Conservation (phyloP, 2,113 vertebrate genomes). For the Periophthalmus modestus region DNA sequence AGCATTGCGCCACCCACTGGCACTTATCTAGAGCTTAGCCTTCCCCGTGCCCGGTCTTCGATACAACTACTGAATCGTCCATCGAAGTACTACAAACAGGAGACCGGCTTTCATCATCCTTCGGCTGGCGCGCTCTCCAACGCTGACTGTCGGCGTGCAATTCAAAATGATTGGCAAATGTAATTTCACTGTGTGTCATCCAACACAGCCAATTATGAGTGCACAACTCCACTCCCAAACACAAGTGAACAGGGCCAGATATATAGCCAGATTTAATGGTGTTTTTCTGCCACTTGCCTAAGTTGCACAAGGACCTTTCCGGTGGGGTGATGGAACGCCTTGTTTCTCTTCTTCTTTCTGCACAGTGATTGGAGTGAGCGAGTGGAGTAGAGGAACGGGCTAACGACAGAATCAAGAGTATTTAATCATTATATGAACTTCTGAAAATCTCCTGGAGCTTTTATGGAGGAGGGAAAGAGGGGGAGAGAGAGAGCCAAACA, state of each 20-base stretch:
- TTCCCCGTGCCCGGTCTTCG: slow-evolving; percentile 22
- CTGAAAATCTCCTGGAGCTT: slow-evolving; percentile 33
- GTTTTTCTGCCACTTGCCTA: slow-evolving; percentile 77
- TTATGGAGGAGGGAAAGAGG: slow-evolving; percentile 31
- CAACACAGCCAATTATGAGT: slow-evolving; percentile 78
- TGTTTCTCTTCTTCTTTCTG: too few relatives aligned
- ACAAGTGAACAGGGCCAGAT: slow-evolving; percentile 78
- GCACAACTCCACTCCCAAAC: slow-evolving; percentile 67
- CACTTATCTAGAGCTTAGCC: too few relatives aligned
- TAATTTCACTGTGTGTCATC: slow-evolving; percentile 76
- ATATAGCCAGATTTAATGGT: slow-evolving; percentile 80
- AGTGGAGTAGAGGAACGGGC: slow-evolving; percentile 43
- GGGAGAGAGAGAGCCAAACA: too few relatives aligned
- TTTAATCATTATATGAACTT: slow-evolving; percentile 61
- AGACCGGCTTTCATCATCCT: slow-evolving; percentile 59
- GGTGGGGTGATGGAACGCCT: slow-evolving; percentile 55
- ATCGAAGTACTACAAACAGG: slow-evolving; percentile 61
- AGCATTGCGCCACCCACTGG: too few relatives aligned
- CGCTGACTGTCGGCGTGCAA: slow-evolving; percentile 66
- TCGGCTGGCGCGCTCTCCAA: slow-evolving; percentile 62
- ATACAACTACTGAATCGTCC: slow-evolving; percentile 44
- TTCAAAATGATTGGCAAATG: slow-evolving; percentile 80
- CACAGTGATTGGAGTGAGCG: slow-evolving; percentile 57
- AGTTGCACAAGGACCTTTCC: slow-evolving; percentile 76
- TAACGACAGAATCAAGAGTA: slow-evolving; percentile 36